These are phyloP conservation scores for Zonotrichia leucophrys DNA, from an alignment of 2,113 vertebrate genomes.

Conservation along the genomic window DNA sequence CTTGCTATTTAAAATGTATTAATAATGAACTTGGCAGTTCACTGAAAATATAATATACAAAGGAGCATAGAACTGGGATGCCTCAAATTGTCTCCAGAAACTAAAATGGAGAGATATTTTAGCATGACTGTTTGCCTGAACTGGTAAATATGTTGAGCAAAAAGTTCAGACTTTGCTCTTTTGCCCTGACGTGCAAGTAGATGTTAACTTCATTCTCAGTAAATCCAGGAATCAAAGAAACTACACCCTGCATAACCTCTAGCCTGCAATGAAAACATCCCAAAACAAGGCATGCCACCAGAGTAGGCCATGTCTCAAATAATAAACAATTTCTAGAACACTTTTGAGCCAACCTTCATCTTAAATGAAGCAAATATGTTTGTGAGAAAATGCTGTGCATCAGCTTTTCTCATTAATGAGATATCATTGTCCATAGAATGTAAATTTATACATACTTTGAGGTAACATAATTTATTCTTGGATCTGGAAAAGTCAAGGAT, in stretches of 20 bases:
- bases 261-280: neutral
- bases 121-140: neutral
- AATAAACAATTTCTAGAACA: neutral
- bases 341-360: neutral
- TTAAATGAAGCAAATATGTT: neutral
- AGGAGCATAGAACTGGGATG: neutral
- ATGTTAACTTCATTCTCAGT: neutral
- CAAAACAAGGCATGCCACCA: neutral
- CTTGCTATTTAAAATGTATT: neutral
- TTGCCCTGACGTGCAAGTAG: neutral
- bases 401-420: neutral
- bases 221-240: neutral
- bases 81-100: neutral
- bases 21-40: neutral
- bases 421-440: neutral
- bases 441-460: neutral
- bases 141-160: neutral
- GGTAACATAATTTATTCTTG: neutral
- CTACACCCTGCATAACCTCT: neutral
- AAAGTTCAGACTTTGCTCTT: neutral
- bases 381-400: neutral
- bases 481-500: neutral
- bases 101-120: neutral
- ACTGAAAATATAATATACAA: neutral
- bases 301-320: neutral